These are phyloP conservation scores for Spheniscus humboldti DNA, from an alignment of 2,797 vertebrate genomes.

Conservation along the genomic window DNA sequence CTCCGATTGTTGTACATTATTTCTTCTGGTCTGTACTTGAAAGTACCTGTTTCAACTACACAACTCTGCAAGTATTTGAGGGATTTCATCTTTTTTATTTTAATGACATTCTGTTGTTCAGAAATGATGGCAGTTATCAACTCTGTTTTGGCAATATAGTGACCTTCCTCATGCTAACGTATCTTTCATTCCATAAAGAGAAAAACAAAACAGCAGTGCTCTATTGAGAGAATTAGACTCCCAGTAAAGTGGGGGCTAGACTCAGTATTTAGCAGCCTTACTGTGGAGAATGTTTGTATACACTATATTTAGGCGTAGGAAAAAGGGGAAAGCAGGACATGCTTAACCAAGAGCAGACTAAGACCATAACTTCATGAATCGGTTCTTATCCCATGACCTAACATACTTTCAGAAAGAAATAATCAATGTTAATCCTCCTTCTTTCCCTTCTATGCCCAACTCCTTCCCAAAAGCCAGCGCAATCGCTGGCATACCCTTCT, in stretches of 20 bases:
- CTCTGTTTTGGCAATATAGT: background rate
- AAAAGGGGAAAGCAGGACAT: background rate
- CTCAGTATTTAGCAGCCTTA: background rate
- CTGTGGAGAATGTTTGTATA: background rate
- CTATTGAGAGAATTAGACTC: background rate
- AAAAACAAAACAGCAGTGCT: background rate
- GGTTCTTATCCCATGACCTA: background rate
- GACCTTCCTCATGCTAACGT: background rate
- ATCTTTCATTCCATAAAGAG: background rate
- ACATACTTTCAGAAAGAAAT: background rate
- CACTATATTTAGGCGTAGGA: background rate
- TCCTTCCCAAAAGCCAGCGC: background rate
- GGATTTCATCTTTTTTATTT: background rate
- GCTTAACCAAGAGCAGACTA: background rate
- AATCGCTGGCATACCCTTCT: rapidly evolving
- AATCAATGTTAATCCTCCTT: rapidly evolving
- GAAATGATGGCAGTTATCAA: background rate
- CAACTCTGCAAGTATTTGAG: background rate
- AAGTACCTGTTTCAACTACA: background rate
- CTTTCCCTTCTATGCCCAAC: background rate
- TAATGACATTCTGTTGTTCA: background rate
- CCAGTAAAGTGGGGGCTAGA: background rate
- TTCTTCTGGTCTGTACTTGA: background rate
- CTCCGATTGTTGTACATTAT: background rate
- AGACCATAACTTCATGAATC: background rate